Base-by-base conservation (phyloP, 1,140 invertebrate species). In the Bradynema listronoti region DNA sequence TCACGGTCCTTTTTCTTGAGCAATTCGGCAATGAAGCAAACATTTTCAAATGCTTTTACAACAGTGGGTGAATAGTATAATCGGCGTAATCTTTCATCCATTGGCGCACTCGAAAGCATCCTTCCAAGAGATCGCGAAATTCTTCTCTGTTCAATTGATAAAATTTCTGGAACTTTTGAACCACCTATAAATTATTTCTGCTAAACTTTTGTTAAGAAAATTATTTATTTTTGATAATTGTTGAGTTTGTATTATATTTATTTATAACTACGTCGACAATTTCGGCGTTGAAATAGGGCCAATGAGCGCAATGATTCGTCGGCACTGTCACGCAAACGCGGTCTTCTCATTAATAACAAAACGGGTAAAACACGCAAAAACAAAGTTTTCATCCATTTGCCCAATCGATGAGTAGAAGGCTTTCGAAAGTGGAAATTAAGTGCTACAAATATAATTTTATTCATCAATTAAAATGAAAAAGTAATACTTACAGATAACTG, bases 391-490 rank as follows among this genome's bases (percentile, higher is more conserved):
- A 91, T 88, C 89, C 89, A 92, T 6, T 87, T 88, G 16, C 88
- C 84, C 87, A 94, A 88, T 69, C 86, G 86, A 79, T 99, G 93
- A 0, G 94, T 95, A 74, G 91, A 89, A 6, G 91, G 90, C 32
- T 90, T 92, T 34, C 91, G 87, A 78, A 93, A 95, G 80, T 96
- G 92, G 52, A 98, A 89, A 81, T 98, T 97, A 42, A 99, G 83
- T 32, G 97, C 92, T 68, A 94, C 86, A 65, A 58, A 52, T 53
- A 22, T 19, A 16, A 39, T 39, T 39, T 25, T 16, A 14, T 11
- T 14, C 11, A 45, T 5, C 52, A 46, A 42, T 4, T 32, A 27
- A 41, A 81, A 94, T 93, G 24, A 91, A 95, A 41, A 94, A 82
- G 41, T 91, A 95, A 55, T 52, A 72, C 69, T 65, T 41, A 73